These are phyloP conservation scores for Pomatorhinus ruficollis DNA, from an alignment of 2,113 vertebrate genomes.

Conservation along the genomic window DNA sequence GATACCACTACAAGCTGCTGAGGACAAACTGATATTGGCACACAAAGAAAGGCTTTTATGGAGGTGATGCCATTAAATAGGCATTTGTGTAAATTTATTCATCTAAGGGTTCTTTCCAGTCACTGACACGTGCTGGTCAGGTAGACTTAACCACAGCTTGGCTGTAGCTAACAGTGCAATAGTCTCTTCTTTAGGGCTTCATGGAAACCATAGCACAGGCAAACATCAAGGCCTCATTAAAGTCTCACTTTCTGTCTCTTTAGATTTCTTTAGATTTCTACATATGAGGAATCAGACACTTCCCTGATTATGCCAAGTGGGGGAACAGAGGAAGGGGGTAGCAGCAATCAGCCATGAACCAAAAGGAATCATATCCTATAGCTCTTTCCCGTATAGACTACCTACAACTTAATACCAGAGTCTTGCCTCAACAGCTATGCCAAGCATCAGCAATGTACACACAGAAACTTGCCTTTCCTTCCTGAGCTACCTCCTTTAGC, in stretches of 20 bases:
- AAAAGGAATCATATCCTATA: background rate
- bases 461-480: background rate
- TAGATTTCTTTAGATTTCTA: background rate
- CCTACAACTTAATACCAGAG: background rate
- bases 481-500: background rate
- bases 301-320: background rate
- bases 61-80: background rate
- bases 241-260: background rate
- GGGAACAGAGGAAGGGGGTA: background rate
- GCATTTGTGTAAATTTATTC: background rate
- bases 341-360: background rate
- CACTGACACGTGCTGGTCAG: background rate
- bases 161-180: background rate
- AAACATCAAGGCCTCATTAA: background rate
- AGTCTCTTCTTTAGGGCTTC: background rate
- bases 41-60: background rate
- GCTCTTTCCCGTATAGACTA: background rate
- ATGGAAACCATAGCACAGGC: background rate
- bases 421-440: background rate
- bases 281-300: background rate
- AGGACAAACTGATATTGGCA: background rate
- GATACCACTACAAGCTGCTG: background rate
- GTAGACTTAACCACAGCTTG: background rate
- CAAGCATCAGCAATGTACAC: background rate
- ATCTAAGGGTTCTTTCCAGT: background rate